Conservation (phyloP, 2,888 invertebrate genomes). For the Nysson spinosus region DNA sequence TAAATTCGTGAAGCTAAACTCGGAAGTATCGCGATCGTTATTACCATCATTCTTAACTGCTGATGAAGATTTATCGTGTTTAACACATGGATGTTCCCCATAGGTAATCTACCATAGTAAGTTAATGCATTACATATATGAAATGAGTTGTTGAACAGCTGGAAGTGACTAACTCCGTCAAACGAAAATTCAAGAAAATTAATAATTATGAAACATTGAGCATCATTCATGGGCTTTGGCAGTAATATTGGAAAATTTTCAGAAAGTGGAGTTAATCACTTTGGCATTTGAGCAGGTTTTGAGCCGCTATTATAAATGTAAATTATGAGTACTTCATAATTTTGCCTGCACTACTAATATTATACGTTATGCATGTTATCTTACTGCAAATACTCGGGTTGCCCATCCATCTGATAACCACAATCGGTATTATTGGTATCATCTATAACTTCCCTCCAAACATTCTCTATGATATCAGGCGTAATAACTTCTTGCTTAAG, state of each 20-base stretch:
- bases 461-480: slow-evolving; percentile 75
- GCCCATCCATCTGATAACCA: slow-evolving; percentile 70
- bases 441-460: slow-evolving; percentile 75
- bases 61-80: slow-evolving; percentile 73
- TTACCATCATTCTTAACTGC: slow-evolving; percentile 71
- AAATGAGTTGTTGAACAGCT: no score
- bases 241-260: no score
- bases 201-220: background rate
- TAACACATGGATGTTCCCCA: slow-evolving; percentile 71
- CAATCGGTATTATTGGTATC: slow-evolving; percentile 69
- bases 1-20: no score
- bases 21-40: slow-evolving; percentile 1
- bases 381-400: slow-evolving; percentile 72
- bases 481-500: slow-evolving; percentile 75
- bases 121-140: no score
- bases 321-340: no score
- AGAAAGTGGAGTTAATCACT: no score
- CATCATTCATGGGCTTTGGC: no score
- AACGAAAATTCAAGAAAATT: slow-evolving; percentile 4
- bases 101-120: slow-evolving; percentile 70
- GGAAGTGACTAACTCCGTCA: no score
- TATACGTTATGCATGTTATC: no score
- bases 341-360: no score
- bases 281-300: no score
- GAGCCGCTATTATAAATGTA: no score